phyloP scores from a whole-genome alignment of 2,797 vertebrate genomes.

The Psittacula derbiana region DNA sequence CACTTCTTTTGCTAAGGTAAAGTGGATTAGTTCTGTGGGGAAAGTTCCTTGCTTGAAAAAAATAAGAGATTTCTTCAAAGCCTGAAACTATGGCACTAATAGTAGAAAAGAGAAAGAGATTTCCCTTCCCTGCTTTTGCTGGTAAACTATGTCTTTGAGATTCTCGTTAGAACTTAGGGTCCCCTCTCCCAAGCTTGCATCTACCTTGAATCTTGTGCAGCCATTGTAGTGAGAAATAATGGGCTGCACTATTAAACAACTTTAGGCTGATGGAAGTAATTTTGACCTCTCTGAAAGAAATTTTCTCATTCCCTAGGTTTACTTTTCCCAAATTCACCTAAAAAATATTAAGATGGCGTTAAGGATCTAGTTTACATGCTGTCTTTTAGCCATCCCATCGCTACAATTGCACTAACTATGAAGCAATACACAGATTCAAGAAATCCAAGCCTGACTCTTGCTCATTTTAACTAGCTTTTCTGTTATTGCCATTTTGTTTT shows the following conservation, averaged over 20 bases:
- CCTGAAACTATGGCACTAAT: background rate
- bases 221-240: background rate
- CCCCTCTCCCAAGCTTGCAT: background rate
- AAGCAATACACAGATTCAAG: background rate
- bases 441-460: background rate
- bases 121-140: background rate
- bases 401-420: background rate
- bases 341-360: background rate
- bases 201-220: background rate
- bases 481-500: fast-evolving
- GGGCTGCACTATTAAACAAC: background rate
- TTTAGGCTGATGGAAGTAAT: background rate
- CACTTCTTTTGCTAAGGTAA: background rate
- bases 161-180: background rate
- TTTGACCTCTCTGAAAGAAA: background rate
- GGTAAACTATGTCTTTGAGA: background rate
- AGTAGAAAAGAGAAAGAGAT: background rate
- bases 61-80: background rate
- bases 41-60: background rate
- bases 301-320: background rate
- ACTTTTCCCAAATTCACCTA: background rate
- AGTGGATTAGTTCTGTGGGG: background rate
- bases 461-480: background rate
- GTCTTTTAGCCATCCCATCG: background rate
- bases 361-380: background rate